Percentiles rank a stretch among this genome's conserved stretches.
phyloP scores from a whole-genome alignment of 1,140 invertebrate genomes.

The Spodoptera frugiperda region DNA sequence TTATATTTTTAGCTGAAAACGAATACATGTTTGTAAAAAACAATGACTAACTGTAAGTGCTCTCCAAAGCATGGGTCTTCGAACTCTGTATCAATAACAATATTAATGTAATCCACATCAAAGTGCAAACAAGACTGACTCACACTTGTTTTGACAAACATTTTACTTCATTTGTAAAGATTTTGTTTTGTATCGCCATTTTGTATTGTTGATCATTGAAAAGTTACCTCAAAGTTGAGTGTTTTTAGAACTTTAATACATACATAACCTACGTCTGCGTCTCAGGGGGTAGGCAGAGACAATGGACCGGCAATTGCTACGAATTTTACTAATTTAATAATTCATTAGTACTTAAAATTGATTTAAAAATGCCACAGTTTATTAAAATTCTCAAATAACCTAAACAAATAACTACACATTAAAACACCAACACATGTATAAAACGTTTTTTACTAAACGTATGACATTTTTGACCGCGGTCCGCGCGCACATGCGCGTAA shows the following conservation, averaged over 20 bases:
- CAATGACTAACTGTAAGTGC: not conserved
- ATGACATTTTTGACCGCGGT: conserved; percentile 20
- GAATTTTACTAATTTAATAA: no score
- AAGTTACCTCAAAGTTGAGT: no score
- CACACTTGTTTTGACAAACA: conserved; percentile 31
- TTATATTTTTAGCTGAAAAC: no score
- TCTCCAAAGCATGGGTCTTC: conserved; percentile 18
- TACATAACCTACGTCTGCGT: no score
- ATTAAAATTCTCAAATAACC: no score
- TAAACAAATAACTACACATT: not conserved
- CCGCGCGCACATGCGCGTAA: conserved; percentile 39
- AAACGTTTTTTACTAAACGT: not conserved
- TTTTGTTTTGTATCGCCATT: conserved; percentile 1
- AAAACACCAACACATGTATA: not conserved
- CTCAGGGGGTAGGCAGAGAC: no score
- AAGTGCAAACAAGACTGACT: conserved; percentile 16
- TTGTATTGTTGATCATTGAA: conserved; percentile 14
- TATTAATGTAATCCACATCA: conserved; percentile 14
- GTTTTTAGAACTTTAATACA: no score
- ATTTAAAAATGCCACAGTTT: no score
- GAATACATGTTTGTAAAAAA: no score
- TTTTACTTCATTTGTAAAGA: conserved; percentile 14
- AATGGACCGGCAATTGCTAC: no score
- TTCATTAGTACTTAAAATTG: no score
- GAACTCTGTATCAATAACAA: conserved; percentile 22